Conservation (phyloP, 1,140 invertebrate species). For the Coenobita brevimanus region DNA sequence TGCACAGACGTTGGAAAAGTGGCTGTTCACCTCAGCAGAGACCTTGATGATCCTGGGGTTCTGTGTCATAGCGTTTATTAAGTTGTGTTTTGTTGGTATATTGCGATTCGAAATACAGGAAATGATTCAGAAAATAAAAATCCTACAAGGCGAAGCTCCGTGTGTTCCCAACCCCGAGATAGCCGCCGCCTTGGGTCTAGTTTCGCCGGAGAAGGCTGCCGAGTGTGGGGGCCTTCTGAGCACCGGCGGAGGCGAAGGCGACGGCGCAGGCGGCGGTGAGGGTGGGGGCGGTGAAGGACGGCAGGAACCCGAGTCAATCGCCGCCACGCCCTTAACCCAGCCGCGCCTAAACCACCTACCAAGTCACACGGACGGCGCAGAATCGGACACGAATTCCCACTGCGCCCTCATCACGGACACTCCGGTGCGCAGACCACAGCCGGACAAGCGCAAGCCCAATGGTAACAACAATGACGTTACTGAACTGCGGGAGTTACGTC, state of each 20-base stretch:
- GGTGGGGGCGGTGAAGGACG: conserved; percentile 26
- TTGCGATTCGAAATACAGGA: conserved; percentile 77
- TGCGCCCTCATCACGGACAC: conserved; percentile 77
- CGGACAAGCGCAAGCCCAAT: conserved; percentile 75
- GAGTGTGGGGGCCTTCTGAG: conserved; percentile 48
- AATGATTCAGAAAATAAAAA: conserved; percentile 87
- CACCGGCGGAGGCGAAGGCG: conserved; percentile 27
- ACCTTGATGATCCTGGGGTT: conserved; percentile 89
- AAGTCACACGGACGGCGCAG: conserved; percentile 77
- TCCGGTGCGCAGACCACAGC: conserved; percentile 72
- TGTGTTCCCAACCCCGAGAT: conserved; percentile 70
- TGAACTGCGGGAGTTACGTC: conserved; percentile 74
- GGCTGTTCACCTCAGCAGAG: conserved; percentile 85
- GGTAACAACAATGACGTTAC: conserved; percentile 80
- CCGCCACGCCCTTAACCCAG: conserved; percentile 58
- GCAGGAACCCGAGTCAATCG: conserved; percentile 28
- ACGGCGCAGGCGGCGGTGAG: conserved; percentile 14
- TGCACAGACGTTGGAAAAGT: conserved; percentile 80
- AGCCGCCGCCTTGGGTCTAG: conserved; percentile 70
- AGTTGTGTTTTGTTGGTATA: conserved; percentile 91
- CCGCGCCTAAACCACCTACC: conserved; percentile 62
- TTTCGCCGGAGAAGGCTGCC: conserved; percentile 50
- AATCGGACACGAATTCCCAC: conserved; percentile 80
- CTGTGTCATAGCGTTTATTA: conserved; percentile 91
- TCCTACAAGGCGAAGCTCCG: conserved; percentile 75